These are phyloP conservation scores for Oligia fasciuncula DNA, from an alignment of 2,888 invertebrate genomes.

Conservation along the genomic window DNA sequence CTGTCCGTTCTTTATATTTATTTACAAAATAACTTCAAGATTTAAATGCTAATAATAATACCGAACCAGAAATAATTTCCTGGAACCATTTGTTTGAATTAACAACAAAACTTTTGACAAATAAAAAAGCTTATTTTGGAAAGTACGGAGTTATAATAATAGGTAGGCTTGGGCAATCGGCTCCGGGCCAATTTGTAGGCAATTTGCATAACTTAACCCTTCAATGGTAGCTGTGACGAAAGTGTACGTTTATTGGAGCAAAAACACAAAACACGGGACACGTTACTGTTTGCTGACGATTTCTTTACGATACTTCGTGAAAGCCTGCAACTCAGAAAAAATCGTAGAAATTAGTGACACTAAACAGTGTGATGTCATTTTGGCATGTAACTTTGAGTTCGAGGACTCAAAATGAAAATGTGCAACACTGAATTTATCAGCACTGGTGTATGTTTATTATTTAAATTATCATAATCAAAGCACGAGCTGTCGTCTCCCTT, in stretches of 20 bases:
- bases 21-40: conserved; percentile 24
- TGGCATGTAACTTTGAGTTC: background rate
- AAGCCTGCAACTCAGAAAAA: conserved; percentile 71
- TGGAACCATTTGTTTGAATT: conserved; percentile 66
- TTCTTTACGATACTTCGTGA: conserved; percentile 69
- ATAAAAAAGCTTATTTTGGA: conserved; percentile 71
- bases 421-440: too few species aligned
- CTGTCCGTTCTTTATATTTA: conserved; percentile 6
- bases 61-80: conserved; percentile 52
- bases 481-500: background rate
- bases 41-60: conserved; percentile 53
- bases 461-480: conserved; percentile 12
- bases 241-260: conserved; percentile 82
- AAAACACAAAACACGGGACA: conserved; percentile 76
- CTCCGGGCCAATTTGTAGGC: conserved; percentile 76
- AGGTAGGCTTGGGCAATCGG: conserved; percentile 73
- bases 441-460: background rate
- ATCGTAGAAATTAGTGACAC: conserved; percentile 33
- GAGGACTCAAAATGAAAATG: background rate
- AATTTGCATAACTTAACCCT: conserved; percentile 89
- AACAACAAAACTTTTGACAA: conserved; percentile 65
- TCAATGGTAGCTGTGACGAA: conserved; percentile 76
- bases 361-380: conserved; percentile 57
- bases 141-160: conserved; percentile 73
- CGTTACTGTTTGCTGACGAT: conserved; percentile 80